phyloP scores from a whole-genome alignment of 1,140 invertebrate genomes.

The Tetragonula clypearis region DNA sequence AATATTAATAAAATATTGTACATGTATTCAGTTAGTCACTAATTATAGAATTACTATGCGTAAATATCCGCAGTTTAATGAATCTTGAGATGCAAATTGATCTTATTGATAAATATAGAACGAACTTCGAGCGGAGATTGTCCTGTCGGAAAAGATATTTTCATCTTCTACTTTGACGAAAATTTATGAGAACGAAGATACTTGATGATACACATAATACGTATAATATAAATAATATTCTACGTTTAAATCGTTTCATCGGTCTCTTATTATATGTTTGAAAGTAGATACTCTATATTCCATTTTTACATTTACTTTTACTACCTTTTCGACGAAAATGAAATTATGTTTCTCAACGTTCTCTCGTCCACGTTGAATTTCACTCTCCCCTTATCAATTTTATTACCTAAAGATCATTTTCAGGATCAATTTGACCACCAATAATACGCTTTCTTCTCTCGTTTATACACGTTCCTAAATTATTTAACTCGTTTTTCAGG shows the following conservation, averaged over 20 bases:
- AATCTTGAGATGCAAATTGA: background rate
- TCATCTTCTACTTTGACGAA: too few species aligned
- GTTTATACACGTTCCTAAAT: background rate
- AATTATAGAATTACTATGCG: background rate
- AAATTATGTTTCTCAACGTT: background rate
- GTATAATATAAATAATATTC: background rate
- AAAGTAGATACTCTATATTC: background rate
- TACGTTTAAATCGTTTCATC: background rate
- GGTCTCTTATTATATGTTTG: background rate
- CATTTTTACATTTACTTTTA: background rate
- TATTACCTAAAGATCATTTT: too few species aligned
- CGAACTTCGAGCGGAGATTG: background rate
- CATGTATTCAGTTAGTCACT: background rate
- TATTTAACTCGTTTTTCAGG: background rate
- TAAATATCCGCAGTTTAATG: background rate
- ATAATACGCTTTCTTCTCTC: background rate
- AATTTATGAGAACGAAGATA: too few species aligned
- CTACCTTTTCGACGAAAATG: background rate
- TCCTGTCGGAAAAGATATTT: background rate
- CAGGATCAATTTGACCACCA: background rate
- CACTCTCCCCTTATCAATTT: too few species aligned
- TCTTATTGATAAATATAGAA: background rate
- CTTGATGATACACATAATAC: too few species aligned
- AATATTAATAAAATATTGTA: too few species aligned
- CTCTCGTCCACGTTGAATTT: background rate